These are phyloP conservation scores for Lithosia quadra DNA, from an alignment of 2,888 invertebrate species.

Conservation along the genomic window DNA sequence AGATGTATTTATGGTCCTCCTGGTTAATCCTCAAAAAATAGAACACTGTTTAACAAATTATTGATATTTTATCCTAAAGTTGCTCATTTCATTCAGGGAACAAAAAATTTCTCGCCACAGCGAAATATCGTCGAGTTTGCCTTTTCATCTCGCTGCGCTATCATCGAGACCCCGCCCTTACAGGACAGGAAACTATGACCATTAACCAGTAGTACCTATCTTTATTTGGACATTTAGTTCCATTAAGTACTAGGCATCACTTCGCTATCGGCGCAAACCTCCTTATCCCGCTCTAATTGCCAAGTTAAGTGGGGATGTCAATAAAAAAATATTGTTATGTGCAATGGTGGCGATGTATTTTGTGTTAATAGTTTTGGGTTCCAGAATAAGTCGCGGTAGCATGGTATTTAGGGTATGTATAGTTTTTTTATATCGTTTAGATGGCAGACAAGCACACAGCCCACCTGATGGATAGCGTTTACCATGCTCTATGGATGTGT, in stretches of 20 bases:
- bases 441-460: no score
- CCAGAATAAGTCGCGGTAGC: not conserved
- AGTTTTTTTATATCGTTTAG: no score
- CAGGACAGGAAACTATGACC: not conserved
- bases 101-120: not conserved
- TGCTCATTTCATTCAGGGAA: no score
- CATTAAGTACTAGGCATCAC: not conserved
- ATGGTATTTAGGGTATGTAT: no score
- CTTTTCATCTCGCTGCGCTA: not conserved
- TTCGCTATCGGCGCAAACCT: not conserved
- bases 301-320: not conserved
- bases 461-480: no score
- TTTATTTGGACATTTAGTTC: not conserved
- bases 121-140: not conserved
- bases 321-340: constrained; percentile 1
- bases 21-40: no score
- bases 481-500: no score
- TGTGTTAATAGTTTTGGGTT: constrained; percentile 4
- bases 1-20: no score
- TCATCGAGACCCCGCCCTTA: not conserved
- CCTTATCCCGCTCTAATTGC: not conserved
- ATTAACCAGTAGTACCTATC: not conserved
- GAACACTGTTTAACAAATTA: no score
- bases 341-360: not conserved
- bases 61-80: no score